phyloP scores from a whole-genome alignment of 2,113 vertebrate species.

The Marmota monax region DNA sequence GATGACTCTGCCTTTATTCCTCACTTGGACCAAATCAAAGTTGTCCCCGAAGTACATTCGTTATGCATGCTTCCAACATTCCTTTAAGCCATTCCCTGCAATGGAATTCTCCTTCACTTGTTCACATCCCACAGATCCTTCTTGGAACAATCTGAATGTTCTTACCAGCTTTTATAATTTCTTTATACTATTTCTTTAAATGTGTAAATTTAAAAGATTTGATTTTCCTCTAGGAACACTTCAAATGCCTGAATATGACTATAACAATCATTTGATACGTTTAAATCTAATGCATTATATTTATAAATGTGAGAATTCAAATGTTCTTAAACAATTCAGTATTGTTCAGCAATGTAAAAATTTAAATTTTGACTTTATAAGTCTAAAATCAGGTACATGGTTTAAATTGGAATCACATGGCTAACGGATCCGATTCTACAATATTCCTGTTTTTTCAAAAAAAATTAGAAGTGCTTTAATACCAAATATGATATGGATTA shows the following conservation, averaged over 20 bases:
- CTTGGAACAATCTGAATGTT: not conserved
- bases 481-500: not conserved
- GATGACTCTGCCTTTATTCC: not conserved
- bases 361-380: not conserved
- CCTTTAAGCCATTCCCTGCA: not conserved
- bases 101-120: not conserved
- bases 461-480: not conserved
- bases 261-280: not conserved
- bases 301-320: not conserved
- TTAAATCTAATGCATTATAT: not conserved
- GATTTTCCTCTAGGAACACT: not conserved
- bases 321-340: not conserved
- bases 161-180: not conserved
- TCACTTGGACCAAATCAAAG: not conserved
- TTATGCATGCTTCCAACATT: not conserved
- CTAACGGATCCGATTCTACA: not conserved
- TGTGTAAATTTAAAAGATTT: not conserved
- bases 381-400: not conserved
- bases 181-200: constrained; percentile 3
- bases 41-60: not conserved
- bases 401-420: not conserved
- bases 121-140: not conserved
- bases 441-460: not conserved
- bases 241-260: not conserved
- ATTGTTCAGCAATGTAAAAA: constrained; percentile 5